These are phyloP conservation scores for Apeltes quadracus DNA, from an alignment of 2,113 vertebrate genomes.

Conservation along the genomic window DNA sequence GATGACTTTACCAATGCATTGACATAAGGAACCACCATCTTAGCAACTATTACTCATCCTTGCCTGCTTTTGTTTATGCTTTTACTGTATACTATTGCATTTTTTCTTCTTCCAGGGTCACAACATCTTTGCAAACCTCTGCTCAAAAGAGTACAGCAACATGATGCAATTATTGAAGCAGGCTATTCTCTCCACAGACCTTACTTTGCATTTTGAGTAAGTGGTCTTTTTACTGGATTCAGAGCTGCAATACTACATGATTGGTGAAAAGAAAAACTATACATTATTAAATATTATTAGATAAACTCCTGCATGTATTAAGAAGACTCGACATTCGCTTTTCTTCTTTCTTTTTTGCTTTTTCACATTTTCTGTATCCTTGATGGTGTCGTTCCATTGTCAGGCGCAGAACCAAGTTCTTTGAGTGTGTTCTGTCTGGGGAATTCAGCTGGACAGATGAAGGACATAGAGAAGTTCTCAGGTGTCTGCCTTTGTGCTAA, in stretches of 20 bases:
- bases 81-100: slow-evolving; percentile 12
- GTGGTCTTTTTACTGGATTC: slow-evolving; percentile 41
- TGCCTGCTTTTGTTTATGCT: slow-evolving; percentile 3
- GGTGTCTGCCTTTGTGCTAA: slow-evolving; percentile 57
- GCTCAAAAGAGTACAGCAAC: slow-evolving; percentile 84
- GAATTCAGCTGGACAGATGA: slow-evolving; percentile 81
- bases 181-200: slow-evolving; percentile 85
- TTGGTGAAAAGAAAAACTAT: neutral
- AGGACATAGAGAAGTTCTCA: slow-evolving; percentile 78
- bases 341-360: no score
- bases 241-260: neutral
- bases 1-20: slow-evolving; percentile 56
- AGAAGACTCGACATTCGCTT: neutral
- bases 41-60: slow-evolving; percentile 28
- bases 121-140: slow-evolving; percentile 85
- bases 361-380: slow-evolving; percentile 14
- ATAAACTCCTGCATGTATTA: neutral
- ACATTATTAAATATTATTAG: neutral
- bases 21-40: slow-evolving; percentile 34
- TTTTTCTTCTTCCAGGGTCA: slow-evolving; percentile 77
- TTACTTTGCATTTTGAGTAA: slow-evolving; percentile 85
- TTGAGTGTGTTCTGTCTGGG: slow-evolving; percentile 76
- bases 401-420: slow-evolving; percentile 81
- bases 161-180: slow-evolving; percentile 86
- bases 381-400: slow-evolving; percentile 45